Conservation (phyloP, 2,113 vertebrate genomes). For the Odontophorus gujanensis region DNA sequence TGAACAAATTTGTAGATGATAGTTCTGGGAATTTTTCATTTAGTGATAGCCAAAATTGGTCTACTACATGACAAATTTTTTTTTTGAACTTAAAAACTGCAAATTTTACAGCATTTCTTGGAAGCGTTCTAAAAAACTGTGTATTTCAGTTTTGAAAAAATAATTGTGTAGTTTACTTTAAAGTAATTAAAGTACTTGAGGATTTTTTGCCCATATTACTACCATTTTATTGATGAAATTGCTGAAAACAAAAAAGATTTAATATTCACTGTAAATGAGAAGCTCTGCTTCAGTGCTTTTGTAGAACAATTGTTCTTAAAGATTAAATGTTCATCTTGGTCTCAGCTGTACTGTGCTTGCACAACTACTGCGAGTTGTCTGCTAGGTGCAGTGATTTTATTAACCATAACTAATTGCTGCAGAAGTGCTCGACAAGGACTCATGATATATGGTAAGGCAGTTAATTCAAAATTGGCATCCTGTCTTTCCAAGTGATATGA, state of each 20-base stretch:
- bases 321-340: not conserved
- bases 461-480: not conserved
- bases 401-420: not conserved
- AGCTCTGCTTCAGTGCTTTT: not conserved
- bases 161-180: not conserved
- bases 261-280: not conserved
- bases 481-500: not conserved
- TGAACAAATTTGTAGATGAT: not conserved
- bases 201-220: not conserved
- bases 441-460: not conserved
- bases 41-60: not conserved
- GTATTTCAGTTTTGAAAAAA: not conserved
- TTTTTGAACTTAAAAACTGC: not conserved
- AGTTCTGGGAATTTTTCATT: not conserved
- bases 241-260: not conserved
- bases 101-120: not conserved
- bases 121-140: not conserved
- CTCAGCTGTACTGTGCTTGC: not conserved
- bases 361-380: not conserved
- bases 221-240: not conserved
- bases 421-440: not conserved
- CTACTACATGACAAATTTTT: not conserved
- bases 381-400: not conserved
- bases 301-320: not conserved
- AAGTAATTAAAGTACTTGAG: not conserved